Base-by-base conservation (phyloP, 92 coral and sea anemone genomes). In the Parazoanthus darwini region DNA sequence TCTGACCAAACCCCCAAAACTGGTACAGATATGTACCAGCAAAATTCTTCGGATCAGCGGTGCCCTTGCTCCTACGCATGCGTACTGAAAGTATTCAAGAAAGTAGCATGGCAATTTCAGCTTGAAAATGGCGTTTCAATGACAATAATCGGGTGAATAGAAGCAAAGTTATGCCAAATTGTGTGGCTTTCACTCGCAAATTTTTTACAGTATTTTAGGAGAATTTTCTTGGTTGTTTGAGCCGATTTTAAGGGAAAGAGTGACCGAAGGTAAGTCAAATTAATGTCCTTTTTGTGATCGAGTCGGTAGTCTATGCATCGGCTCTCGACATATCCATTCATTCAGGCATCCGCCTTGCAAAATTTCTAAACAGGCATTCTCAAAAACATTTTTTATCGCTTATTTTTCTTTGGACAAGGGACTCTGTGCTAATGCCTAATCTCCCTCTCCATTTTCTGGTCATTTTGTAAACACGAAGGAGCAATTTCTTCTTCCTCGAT, bases 401-500 rank as follows among this genome's bases (percentile, higher is more conserved):
- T 16, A 67, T 67, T 67, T 67, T 16, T 67, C 73, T 67, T 44
- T 44, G 50, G 1, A 44, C 50, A 44, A 44, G 50, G 50, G 50
- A 44, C 50, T 67, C 29, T 16, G 73, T 16, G 26, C 33, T 29
- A 29, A 29, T 29, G 33, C 33, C n/a, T 67, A 67, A 11, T 67
- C 73, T 67, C 73, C 73, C 73, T 67, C 73, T 67, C 73, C 73
- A 67, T 67, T 67, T 67, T 67, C n/a, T 11, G 73, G 73, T 67
- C 73, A 67, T 67, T 67, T 67, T 11, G 73, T 67, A 67, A 67
- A 67, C 73, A 67, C 73, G 73, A 67, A 67, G 73, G 73, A 67
- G 73, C 73, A 67, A 67, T 67, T 67, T 67, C 73, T 67, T 67
- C 73, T 67, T 67, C 73, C n/a, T 67, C 73, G n/a, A 67, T 16